These are phyloP conservation scores for Nothoprocta perdicaria DNA, from an alignment of 2,113 vertebrate genomes.

Conservation along the genomic window DNA sequence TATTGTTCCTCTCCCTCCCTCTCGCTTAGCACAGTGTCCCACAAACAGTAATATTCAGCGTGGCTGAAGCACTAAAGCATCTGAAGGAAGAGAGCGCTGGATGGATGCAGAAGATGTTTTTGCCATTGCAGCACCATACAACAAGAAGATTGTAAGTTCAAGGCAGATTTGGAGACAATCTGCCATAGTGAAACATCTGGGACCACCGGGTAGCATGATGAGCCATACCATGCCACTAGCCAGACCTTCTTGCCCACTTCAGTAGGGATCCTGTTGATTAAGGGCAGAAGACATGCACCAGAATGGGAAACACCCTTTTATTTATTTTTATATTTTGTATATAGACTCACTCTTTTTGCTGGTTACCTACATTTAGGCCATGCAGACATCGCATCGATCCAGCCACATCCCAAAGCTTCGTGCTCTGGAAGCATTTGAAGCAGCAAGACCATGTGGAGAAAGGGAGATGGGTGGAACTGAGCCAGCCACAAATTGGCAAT, in stretches of 20 bases:
- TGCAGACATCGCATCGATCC: not conserved
- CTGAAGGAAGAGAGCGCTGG: not conserved
- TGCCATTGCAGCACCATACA: not conserved
- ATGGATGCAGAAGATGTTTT: not conserved
- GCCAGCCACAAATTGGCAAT: not conserved
- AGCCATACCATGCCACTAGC: accelerated
- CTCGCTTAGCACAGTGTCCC: not conserved
- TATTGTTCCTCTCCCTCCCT: not conserved
- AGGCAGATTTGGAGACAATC: not conserved
- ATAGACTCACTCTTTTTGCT: not conserved
- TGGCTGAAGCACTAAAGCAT: not conserved
- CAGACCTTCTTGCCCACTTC: not conserved
- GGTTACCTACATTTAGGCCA: not conserved
- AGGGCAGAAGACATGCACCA: not conserved
- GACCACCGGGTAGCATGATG: not conserved
- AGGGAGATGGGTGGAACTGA: not conserved
- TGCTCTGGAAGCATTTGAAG: not conserved
- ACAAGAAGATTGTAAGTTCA: not conserved
- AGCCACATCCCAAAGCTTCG: not conserved
- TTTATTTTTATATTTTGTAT: not conserved
- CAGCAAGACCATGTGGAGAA: not conserved
- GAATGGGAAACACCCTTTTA: not conserved
- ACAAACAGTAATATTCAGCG: not conserved
- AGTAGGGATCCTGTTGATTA: not conserved
- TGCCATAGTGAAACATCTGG: not conserved